Evolutionary conservation across 2,888 invertebrate species (phyloP), one percentile per base, ranked within the genome.

Genomic region (Cistogaster globosa): DNA sequence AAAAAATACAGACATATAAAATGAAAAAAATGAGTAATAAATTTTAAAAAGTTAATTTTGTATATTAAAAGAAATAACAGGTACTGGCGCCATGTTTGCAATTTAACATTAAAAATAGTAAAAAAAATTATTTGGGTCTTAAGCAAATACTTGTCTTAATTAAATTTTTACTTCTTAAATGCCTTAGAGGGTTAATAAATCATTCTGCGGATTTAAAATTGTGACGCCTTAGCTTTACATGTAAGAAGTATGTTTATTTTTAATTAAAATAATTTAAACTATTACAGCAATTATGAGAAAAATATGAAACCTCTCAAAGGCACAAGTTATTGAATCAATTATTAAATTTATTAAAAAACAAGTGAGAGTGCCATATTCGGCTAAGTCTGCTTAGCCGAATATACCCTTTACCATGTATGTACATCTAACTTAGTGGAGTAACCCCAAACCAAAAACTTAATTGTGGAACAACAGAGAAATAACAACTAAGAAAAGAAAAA

Each of bases 111-210:
- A 60, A 42, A 60, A 77, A 67, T 7, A 6, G n/a, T n/a, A 36
- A 63, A 4, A 42, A 57, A 76, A 65, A 6, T 8, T 36, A 12
- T 67, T 20, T 22, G 11, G 6, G 45, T 36, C 38, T 68, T 68
- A 60, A 77, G 51, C 22, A 60, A 69, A 78, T 45, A 78, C 42
- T 22, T 11, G 22, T 42, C 11, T 77, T 78, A 78, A 78, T 78
- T 62, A 78, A 42, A 62, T 62, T 69, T 68, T 60, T 42, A 11
- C 11, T 62, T 62, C 42, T 53, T 42, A 5, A 18, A 60, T 51
- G 77, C 3, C 60, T 38, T 18, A 36, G 68, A 42, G 18, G 12
- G 26, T 55, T 11, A 53, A 69, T 69, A 69, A 78, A 62, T 60
- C 53, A 62, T 55, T 5, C n/a, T 55, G 20, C 55, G 26, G 42